Evolutionary conservation across 2,888 invertebrate genomes (phyloP), one percentile per base, ranked within the genome.

Genomic region (Pinctada fucata): DNA sequence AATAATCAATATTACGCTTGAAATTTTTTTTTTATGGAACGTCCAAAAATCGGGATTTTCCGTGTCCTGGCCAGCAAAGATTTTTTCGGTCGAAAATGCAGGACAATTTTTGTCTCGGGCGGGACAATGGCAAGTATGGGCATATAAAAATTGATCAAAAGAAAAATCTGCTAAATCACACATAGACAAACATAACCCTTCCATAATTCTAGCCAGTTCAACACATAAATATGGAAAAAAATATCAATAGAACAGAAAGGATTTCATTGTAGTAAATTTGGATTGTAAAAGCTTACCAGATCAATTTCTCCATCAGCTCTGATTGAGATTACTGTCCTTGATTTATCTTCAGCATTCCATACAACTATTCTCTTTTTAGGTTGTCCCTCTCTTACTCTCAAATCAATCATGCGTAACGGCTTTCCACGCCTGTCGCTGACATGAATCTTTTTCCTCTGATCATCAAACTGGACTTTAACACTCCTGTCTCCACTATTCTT

Each of bases 321-420:
- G 1, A 82, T 66, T 6, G 77, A 79, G 8, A 79, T 47, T 10
- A 79, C 48, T 1, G 65, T 74, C 31, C 48, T 49, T 1, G 79
- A 52, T 49, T 74, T 67, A 50, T 79, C 79, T 10, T 75, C 72
- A 8, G 77, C 75, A n/a, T 75, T 65, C 77, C 78, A 79, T 6
- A 82, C 68, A 52, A 75, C 52, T 10, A 82, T 45, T 58, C 72
- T 75, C 13, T 75, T 68, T 50, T 70, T 70, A 31, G 50, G 66
- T 2, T 49, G 16, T 4, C 68, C 70, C n/a, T 72, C 78, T 45
- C 68, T 52, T 48, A 63, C 51, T 16, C 80, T 64, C 16, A 80
- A 81, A 75, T 90, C 88, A 16, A 90, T 84, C 76, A 86, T 85
- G 2, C 91, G 82, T 10, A 91, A 75, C 2, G 86, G 83, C 45